Evolutionary conservation across 2,888 invertebrate genomes (phyloP), one percentile per base, ranked within the genome.

Genomic region (Nemotelus pantherinus): DNA sequence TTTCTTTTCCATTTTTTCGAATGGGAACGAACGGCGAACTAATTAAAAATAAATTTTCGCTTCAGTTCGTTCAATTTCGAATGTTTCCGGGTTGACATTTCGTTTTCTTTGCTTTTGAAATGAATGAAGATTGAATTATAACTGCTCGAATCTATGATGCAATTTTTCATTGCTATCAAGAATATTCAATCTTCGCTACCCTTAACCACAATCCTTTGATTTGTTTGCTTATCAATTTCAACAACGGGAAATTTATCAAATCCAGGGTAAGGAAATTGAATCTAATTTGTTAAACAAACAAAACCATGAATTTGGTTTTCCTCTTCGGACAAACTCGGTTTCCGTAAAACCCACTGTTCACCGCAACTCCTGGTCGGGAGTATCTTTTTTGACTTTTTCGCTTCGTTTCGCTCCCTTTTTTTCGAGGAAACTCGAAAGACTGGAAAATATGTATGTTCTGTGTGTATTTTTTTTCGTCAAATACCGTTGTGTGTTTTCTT

Each of bases 51-150:
- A 63, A 74, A 74, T 60, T 74, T 63, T 47, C 74, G 63, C 74
- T 74, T 74, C 60, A 63, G 74, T 63, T 74, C 74, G 48, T 74
- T 60, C 74, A 74, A 74, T 74, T 74, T 74, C 57, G 48, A 60
- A 63, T 60, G 39, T 10, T 60, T 74, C 48, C 63, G 47, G 25
- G 25, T 58, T 60, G 45, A 25, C 43, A 39, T 44, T 48, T 68
- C 50, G 7, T 65, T 65, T 65, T 47, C 7, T 10, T 45, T 63
- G 39, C 25, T 39, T 41, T 63, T 41, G 43, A 39, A 43, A 63
- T 63, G 43, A 63, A 25, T 57, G 4, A 25, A 57, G 25, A 57
- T 57, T 57, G 57, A 53, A 53, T 53, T 53, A 10, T 4, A 43
- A 43, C 6, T 43, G 43, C 43, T 63, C 57, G 9, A 4, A 57